Percentiles rank a stretch among this genome's conserved stretches.
These are phyloP conservation scores for Pomatostomus ruficeps DNA, from an alignment of 2,113 vertebrate species.

Conservation along the genomic window DNA sequence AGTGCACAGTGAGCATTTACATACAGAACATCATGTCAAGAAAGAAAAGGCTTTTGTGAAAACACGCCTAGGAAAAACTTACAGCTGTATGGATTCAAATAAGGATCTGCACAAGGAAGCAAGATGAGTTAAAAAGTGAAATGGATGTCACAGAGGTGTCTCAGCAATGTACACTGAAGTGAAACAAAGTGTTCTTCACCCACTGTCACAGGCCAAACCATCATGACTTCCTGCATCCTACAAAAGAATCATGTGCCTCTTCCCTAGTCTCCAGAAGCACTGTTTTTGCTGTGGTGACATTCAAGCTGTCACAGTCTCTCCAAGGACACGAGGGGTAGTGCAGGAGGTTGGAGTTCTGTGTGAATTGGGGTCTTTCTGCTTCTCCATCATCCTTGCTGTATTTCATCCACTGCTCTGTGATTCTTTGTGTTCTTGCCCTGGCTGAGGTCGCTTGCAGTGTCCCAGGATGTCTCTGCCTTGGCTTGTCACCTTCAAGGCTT, in stretches of 20 bases:
- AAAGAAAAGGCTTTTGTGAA: neutral
- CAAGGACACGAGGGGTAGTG: fast-evolving
- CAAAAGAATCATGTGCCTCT: neutral
- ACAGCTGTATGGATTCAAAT: neutral
- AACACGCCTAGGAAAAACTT: neutral
- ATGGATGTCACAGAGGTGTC: neutral
- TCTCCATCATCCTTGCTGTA: neutral
- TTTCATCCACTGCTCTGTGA: neutral
- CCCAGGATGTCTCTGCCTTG: neutral
- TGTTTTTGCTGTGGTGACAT: neutral
- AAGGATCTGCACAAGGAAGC: neutral
- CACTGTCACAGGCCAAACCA: neutral
- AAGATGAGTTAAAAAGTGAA: neutral
- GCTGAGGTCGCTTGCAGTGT: neutral
- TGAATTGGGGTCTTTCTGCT: neutral
- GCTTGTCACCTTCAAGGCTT: neutral
- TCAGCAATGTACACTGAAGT: neutral
- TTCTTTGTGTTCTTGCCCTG: neutral
- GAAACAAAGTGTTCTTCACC: neutral
- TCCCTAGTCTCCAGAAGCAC: neutral
- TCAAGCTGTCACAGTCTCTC: neutral
- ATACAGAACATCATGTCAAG: neutral
- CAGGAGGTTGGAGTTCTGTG: neutral
- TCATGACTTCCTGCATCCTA: neutral
- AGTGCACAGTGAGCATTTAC: neutral